These are phyloP conservation scores for Cryptus viduatorius DNA, from an alignment of 2,888 invertebrate genomes.

Conservation along the genomic window DNA sequence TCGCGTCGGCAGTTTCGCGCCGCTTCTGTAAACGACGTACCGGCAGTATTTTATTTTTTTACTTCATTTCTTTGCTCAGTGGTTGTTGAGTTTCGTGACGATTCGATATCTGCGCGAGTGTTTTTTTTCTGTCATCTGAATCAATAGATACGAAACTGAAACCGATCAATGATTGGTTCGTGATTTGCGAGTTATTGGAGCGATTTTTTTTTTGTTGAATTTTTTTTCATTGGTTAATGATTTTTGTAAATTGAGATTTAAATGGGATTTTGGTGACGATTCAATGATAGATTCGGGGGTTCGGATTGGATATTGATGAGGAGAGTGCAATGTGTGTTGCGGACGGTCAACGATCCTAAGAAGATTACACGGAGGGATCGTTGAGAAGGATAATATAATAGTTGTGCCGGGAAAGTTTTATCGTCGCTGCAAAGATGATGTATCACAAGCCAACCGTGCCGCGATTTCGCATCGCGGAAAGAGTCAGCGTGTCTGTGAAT, in stretches of 20 bases:
- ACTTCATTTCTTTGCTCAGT: neutral
- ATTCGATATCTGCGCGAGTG: neutral
- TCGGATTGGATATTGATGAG: conserved; percentile 1
- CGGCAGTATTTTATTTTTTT: conserved; percentile 1
- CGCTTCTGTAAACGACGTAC: conserved; percentile 16
- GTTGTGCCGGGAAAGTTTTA: conserved; percentile 22
- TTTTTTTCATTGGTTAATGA: neutral
- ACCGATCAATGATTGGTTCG: neutral
- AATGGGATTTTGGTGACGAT: neutral
- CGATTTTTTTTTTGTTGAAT: neutral
- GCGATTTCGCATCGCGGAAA: conserved; percentile 83
- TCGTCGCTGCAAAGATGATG: conserved; percentile 77
- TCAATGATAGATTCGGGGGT: neutral
- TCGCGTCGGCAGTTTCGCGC: conserved; percentile 46
- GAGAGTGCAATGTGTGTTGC: conserved; percentile 26
- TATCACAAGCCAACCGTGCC: conserved; percentile 84
- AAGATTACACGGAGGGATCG: conserved; percentile 9
- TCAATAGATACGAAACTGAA: neutral
- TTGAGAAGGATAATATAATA: conserved; percentile 26
- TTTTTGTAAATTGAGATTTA: neutral
- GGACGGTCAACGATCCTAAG: conserved; percentile 44
- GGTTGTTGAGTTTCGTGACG: neutral
- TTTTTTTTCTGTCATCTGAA: neutral
- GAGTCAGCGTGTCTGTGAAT: conserved; percentile 82
- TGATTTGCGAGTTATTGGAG: neutral